Evolutionary conservation across 2,113 vertebrate genomes (phyloP).

Genomic region (Scopus umbretta): DNA sequence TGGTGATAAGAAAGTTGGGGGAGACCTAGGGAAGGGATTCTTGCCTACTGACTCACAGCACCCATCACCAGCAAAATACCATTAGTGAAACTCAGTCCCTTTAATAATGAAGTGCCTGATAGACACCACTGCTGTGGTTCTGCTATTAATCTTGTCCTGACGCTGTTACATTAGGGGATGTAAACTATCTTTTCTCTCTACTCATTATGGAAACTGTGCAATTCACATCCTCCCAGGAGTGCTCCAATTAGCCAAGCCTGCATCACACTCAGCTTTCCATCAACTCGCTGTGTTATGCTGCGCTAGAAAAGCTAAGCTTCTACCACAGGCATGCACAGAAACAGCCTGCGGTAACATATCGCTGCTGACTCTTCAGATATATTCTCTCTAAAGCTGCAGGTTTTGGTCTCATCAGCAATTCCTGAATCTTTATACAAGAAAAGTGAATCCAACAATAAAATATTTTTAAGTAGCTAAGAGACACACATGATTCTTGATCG

Average conservation of each 20-base stretch:
- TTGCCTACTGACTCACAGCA: constrained; percentile 22
- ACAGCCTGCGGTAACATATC: neutral
- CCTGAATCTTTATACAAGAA: neutral
- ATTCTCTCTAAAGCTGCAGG: constrained; percentile 51
- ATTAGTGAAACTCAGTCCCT: constrained; percentile 6
- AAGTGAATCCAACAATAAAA: neutral
- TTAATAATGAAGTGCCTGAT: constrained; percentile 44
- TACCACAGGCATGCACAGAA: neutral
- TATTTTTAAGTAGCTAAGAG: neutral
- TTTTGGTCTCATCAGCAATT: constrained; percentile 55
- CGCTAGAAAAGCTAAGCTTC: neutral
- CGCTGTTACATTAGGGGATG: constrained; percentile 23
- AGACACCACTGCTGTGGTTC: neutral
- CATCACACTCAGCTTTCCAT: constrained; percentile 42
- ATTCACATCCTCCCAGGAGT: constrained; percentile 60
- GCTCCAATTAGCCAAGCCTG: constrained; percentile 55
- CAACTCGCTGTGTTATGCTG: neutral
- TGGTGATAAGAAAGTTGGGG: constrained; percentile 13
- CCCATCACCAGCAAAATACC: constrained; percentile 20
- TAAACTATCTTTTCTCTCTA: constrained; percentile 61
- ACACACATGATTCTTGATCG: neutral
- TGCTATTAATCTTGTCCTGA: constrained; percentile 58
- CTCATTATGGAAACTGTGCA: constrained; percentile 52
- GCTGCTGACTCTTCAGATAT: constrained; percentile 48
- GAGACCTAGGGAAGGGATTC: neutral